Percentiles rank a stretch among this genome's conserved stretches.
Conservation (phyloP, 2,797 vertebrate species). For the Arrhamphus sclerolepis region DNA sequence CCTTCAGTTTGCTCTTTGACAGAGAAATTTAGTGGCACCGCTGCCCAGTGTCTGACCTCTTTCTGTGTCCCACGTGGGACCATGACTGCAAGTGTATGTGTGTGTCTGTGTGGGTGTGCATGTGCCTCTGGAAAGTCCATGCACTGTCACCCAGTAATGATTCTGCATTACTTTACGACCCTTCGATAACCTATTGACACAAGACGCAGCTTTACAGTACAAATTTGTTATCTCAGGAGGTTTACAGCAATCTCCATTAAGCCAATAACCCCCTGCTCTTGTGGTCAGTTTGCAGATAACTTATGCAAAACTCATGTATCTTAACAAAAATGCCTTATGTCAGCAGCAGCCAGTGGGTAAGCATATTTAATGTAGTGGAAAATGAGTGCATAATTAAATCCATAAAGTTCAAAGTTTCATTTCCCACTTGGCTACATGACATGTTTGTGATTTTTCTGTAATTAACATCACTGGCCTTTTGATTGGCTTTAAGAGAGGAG, state of each 20-base stretch:
- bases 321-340: conserved; percentile 28
- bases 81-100: conserved; percentile 4
- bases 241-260: conserved; percentile 40
- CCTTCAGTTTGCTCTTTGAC: conserved; percentile 10
- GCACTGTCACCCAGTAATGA: conserved; percentile 35
- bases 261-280: conserved; percentile 45
- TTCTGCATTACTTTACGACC: conserved; percentile 40
- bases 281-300: conserved; percentile 30
- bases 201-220: conserved; percentile 20
- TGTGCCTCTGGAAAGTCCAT: no score
- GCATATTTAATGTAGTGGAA: conserved; percentile 38
- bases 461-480: conserved; percentile 41
- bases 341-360: conserved; percentile 25
- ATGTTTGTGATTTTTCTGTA: conserved; percentile 30
- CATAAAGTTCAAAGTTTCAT: conserved; percentile 23
- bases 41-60: conserved; percentile 12
- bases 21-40: not conserved
- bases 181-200: conserved; percentile 44
- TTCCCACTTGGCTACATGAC: conserved; percentile 27
- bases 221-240: conserved; percentile 39
- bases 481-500: conserved; percentile 20
- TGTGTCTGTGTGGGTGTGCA: conserved; percentile 4
- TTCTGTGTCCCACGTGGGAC: not conserved
- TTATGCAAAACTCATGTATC: conserved; percentile 25
- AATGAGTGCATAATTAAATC: conserved; percentile 37